Evolutionary conservation across 2,113 vertebrate species (phyloP).

Genomic region (Engraulis encrasicolus): DNA sequence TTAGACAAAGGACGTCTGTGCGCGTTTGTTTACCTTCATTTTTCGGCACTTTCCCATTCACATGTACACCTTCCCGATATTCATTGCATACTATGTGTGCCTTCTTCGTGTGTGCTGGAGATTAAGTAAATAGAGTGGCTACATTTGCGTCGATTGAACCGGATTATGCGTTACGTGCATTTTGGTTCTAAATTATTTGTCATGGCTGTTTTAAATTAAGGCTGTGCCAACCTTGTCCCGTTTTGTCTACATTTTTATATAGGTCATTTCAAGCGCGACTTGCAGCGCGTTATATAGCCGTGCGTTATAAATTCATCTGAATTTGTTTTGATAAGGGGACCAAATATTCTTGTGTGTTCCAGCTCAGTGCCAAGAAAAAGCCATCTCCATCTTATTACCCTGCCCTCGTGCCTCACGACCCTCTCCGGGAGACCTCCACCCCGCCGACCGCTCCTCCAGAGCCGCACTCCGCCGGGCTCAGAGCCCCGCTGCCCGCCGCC

Average conservation of each 20-base stretch:
- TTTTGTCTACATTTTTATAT: neutral
- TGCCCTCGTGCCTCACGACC: neutral
- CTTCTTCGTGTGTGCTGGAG: neutral
- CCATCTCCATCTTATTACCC: slow-evolving; percentile 14
- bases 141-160: neutral
- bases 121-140: neutral
- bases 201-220: neutral
- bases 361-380: neutral
- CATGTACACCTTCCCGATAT: slow-evolving; percentile 12
- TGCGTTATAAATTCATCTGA: neutral
- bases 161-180: neutral
- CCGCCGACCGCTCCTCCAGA: slow-evolving; percentile 47
- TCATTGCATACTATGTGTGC: neutral
- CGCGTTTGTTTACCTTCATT: slow-evolving; percentile 23
- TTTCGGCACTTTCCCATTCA: neutral
- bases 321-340: neutral
- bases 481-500: slow-evolving; percentile 70
- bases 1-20: slow-evolving; percentile 22
- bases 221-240: neutral
- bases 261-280: slow-evolving; percentile 4
- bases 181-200: neutral
- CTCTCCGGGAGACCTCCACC: slow-evolving; percentile 50
- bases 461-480: slow-evolving; percentile 38
- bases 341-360: neutral
- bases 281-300: neutral